phyloP scores from a whole-genome alignment of 2,113 vertebrate species.

The Coryphaenoides rupestris region DNA sequence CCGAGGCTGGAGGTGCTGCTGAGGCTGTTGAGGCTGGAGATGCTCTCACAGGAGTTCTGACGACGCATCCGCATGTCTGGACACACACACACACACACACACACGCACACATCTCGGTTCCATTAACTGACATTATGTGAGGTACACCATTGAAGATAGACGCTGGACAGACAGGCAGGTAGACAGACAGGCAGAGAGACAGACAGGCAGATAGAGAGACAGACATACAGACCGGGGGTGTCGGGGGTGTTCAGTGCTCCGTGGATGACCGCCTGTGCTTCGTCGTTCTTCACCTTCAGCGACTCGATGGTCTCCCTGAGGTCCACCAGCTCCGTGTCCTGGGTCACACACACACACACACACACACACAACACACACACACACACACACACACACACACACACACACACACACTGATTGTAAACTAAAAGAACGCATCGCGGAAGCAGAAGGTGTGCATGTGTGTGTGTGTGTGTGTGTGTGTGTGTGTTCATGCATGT shows the following conservation, averaged over 20 bases:
- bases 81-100: too few relatives aligned
- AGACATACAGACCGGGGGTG: constrained; percentile 71
- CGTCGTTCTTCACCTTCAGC: constrained; percentile 85
- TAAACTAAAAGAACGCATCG: too few relatives aligned
- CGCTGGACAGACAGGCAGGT: not conserved
- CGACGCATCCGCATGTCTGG: constrained; percentile 86
- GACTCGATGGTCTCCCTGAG: constrained; percentile 89
- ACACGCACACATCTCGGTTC: too few relatives aligned
- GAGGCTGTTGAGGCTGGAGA: constrained; percentile 94
- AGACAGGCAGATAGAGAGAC: not conserved
- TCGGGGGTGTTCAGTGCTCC: constrained; percentile 85
- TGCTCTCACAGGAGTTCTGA: constrained; percentile 95
- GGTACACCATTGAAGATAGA: too few relatives aligned
- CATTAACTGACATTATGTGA: too few relatives aligned
- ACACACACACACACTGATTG: too few relatives aligned
- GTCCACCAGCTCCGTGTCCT: constrained; percentile 88
- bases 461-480: constrained; percentile 14
- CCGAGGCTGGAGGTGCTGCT: constrained; percentile 91
- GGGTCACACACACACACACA: not conserved
- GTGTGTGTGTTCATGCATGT: constrained; percentile 13
- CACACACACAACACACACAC: not conserved
- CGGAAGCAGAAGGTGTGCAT: constrained; percentile 10
- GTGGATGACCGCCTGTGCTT: constrained; percentile 92
- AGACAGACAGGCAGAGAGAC: constrained; percentile 46
- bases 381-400: too few relatives aligned